A percentile compares a stretch with the other conserved stretches of the same genome.
phyloP scores from a whole-genome alignment of 2,113 vertebrate genomes.

The Harpagus bidentatus region DNA sequence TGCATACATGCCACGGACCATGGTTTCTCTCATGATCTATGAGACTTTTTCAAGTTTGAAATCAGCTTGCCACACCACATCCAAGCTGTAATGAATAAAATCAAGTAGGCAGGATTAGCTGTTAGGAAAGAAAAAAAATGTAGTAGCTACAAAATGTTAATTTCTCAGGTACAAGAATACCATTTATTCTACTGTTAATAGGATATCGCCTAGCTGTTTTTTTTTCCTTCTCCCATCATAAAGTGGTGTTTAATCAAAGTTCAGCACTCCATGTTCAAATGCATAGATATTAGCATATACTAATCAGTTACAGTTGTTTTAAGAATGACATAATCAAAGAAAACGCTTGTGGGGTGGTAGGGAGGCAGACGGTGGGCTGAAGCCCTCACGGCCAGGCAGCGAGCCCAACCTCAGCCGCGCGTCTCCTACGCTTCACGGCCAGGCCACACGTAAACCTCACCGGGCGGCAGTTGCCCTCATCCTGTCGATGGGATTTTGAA shows the following conservation, averaged over 20 bases:
- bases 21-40: not conserved
- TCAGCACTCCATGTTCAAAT: accelerated
- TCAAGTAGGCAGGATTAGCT: not conserved
- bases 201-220: accelerated
- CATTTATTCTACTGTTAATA: not conserved
- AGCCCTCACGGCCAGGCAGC: accelerated
- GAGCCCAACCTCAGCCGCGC: accelerated
- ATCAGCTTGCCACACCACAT: not conserved
- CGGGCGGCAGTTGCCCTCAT: accelerated
- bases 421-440: accelerated
- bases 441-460: accelerated
- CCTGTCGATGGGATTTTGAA: accelerated
- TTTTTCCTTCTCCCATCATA: not conserved
- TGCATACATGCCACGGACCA: accelerated
- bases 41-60: not conserved
- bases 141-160: not conserved
- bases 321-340: not conserved
- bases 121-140: not conserved
- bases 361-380: not conserved
- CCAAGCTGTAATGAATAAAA: not conserved
- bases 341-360: accelerated
- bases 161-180: not conserved
- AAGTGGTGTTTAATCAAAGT: not conserved
- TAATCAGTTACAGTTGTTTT: not conserved
- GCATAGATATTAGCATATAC: accelerated